Evolutionary conservation across 2,113 vertebrate species (phyloP).

Genomic region (Indicator indicator): DNA sequence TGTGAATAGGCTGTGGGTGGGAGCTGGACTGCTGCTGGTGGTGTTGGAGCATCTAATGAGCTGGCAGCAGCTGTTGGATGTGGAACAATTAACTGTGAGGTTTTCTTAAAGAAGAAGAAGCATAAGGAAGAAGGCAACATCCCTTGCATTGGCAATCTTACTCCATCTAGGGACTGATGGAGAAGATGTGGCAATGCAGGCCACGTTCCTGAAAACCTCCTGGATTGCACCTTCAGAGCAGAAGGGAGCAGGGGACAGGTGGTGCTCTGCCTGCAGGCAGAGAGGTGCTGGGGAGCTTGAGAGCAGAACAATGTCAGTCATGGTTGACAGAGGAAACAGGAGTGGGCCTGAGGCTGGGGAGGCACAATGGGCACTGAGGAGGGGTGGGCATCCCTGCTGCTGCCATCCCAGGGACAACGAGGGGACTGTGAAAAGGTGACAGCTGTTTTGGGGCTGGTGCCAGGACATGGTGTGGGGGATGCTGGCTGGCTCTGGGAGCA

Average conservation of each 20-base stretch:
- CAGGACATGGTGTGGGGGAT: rapidly evolving
- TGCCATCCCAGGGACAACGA: not conserved
- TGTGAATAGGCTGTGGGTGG: rapidly evolving
- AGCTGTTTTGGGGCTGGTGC: not conserved
- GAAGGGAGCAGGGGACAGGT: not conserved
- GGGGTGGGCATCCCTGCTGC: not conserved
- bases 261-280: not conserved
- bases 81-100: not conserved
- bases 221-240: not conserved
- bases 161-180: not conserved
- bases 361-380: rapidly evolving
- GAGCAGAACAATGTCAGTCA: not conserved
- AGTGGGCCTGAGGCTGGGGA: not conserved
- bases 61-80: not conserved
- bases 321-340: not conserved
- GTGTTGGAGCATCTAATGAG: not conserved
- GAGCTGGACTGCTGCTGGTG: not conserved
- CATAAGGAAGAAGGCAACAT: no score
- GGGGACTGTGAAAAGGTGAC: not conserved
- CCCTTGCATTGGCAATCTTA: not conserved
- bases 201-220: not conserved
- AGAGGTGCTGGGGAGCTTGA: not conserved
- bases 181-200: not conserved
- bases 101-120: not conserved
- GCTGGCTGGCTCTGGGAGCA: not conserved